phyloP scores from a whole-genome alignment of 2,113 vertebrate genomes.

The Atractosteus spatula region DNA sequence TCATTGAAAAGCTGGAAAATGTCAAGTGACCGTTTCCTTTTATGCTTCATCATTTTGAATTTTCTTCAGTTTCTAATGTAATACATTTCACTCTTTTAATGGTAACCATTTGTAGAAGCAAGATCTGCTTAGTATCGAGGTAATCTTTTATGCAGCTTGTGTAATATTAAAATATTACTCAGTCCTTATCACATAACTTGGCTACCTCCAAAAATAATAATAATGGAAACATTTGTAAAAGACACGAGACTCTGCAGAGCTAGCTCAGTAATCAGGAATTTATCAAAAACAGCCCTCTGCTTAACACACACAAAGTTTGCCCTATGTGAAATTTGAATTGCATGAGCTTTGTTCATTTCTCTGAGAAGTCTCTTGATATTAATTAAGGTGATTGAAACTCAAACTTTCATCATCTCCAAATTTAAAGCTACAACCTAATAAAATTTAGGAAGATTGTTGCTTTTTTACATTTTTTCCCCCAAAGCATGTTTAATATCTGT shows the following conservation, averaged over 20 bases:
- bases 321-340: too few relatives aligned
- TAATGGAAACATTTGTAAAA: neutral
- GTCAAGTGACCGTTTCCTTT: too few relatives aligned
- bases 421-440: too few relatives aligned
- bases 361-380: too few relatives aligned
- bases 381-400: too few relatives aligned
- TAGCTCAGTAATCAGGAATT: neutral
- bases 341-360: too few relatives aligned
- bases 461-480: too few relatives aligned
- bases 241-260: neutral
- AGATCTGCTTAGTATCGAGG: neutral
- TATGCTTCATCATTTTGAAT: too few relatives aligned
- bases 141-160: neutral
- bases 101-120: neutral
- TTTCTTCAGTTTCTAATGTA: neutral
- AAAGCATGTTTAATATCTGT: too few relatives aligned
- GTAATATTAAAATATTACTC: neutral
- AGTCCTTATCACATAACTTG: neutral
- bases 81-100: neutral
- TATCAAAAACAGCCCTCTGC: neutral
- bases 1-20: too few relatives aligned
- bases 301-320: neutral
- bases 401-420: too few relatives aligned
- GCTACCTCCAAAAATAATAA: neutral
- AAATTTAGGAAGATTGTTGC: too few relatives aligned